Conservation (phyloP, 2,797 vertebrate genomes). For the Sebastes aleutianus region DNA sequence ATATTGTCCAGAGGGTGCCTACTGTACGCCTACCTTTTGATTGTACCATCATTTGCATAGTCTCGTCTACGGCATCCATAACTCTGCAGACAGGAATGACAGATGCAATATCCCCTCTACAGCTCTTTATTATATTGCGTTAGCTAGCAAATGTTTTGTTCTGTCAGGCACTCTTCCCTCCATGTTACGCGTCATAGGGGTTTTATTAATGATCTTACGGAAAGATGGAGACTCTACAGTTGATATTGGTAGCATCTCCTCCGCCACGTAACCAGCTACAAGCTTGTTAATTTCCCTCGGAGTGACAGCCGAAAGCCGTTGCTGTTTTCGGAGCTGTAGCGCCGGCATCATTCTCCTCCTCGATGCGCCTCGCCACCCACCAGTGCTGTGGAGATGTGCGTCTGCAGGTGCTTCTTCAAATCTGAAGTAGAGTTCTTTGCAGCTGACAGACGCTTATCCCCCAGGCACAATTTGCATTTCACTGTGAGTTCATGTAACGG, state of each 20-base stretch:
- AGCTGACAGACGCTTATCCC: not conserved
- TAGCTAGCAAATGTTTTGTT: not conserved
- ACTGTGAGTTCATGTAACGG: no score
- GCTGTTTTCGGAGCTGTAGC: not conserved
- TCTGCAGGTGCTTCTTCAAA: not conserved
- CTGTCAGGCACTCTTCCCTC: not conserved
- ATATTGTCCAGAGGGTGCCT: not conserved
- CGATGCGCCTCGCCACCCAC: not conserved
- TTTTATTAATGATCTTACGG: not conserved
- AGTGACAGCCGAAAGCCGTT: not conserved
- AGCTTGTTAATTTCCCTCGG: not conserved
- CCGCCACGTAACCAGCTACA: not conserved
- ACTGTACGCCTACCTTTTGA: not conserved
- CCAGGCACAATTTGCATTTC: not conserved
- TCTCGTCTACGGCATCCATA: not conserved
- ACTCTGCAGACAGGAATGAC: not conserved
- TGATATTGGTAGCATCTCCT: not conserved
- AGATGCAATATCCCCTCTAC: not conserved
- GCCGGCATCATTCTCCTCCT: not conserved
- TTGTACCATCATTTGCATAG: not conserved
- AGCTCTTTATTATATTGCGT: not conserved
- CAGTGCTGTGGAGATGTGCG: not conserved
- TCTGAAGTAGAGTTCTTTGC: not conserved
- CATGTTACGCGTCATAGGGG: not conserved
- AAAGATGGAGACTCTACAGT: not conserved